A percentile compares a stretch with the other conserved stretches of the same genome.
Evolutionary conservation across 2,888 invertebrate genomes (phyloP).

Genomic region (Lycia hirtaria): DNA sequence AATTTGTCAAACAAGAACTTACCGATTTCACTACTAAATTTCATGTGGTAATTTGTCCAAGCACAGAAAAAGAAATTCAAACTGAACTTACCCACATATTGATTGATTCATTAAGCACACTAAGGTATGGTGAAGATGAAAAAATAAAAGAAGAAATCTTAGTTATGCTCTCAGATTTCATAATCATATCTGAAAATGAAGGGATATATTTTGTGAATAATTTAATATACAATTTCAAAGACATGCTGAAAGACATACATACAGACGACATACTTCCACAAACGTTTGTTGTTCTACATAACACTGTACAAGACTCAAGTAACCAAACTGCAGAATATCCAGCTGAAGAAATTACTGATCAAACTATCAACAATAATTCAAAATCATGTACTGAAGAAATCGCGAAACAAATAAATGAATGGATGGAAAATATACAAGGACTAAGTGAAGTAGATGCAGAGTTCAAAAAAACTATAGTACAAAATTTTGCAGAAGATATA

Average conservation of each 20-base stretch:
- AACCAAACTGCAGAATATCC: constrained; percentile 31
- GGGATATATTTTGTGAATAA: constrained; percentile 49
- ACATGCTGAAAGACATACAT: constrained; percentile 18
- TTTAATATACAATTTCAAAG: constrained; percentile 31
- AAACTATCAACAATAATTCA: constrained; percentile 45
- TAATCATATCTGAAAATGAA: constrained; percentile 48
- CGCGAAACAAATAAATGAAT: constrained; percentile 59
- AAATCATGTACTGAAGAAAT: constrained; percentile 51
- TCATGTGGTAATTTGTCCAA: constrained; percentile 38
- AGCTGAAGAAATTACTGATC: constrained; percentile 36
- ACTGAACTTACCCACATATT: constrained; percentile 55
- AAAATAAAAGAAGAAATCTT: constrained; percentile 50
- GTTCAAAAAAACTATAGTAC: constrained; percentile 51
- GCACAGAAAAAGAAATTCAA: constrained; percentile 48
- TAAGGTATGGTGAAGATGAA: constrained; percentile 42
- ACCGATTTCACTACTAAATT: constrained; percentile 44
- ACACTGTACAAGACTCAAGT: constrained; percentile 30
- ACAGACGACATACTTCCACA: constrained; percentile 35
- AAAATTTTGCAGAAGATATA: constrained; percentile 66
- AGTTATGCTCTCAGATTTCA: constrained; percentile 46
- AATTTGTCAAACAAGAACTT: constrained; percentile 51
- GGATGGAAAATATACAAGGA: constrained; percentile 55
- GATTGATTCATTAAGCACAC: constrained; percentile 48
- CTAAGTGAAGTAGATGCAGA: constrained; percentile 43
- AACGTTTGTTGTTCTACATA: constrained; percentile 52